phyloP scores from a whole-genome alignment of 1,140 invertebrate genomes.

The Oppia nitens region DNA sequence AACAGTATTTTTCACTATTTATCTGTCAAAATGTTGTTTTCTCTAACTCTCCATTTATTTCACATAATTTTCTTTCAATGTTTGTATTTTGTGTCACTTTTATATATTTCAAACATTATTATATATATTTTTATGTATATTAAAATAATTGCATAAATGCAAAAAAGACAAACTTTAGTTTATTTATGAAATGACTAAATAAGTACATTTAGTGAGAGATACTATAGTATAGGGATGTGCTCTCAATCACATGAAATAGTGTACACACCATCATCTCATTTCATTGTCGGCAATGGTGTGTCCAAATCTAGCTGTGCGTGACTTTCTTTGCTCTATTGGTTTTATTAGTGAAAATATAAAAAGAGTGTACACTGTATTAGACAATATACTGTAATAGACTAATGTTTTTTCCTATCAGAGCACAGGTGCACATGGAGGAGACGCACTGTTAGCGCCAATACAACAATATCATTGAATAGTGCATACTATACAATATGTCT shows the following conservation, averaged over 20 bases:
- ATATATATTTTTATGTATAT: too few species aligned
- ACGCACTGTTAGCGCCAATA: not conserved
- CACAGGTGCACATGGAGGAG: not conserved
- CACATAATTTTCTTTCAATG: too few species aligned
- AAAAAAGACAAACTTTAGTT: too few species aligned
- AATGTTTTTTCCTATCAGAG: not conserved
- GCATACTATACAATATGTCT: not conserved
- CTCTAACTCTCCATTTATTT: too few species aligned
- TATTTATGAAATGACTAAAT: too few species aligned
- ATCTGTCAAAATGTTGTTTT: too few species aligned
- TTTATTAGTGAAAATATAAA: not conserved
- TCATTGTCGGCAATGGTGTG: too few species aligned
- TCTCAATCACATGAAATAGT: not conserved
- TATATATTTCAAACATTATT: too few species aligned
- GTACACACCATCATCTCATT: not conserved
- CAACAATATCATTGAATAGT: not conserved
- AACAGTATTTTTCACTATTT: too few species aligned
- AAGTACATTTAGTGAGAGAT: too few species aligned
- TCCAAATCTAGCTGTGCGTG: not conserved
- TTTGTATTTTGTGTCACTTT: too few species aligned
- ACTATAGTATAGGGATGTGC: not conserved
- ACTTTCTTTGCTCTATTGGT: not conserved
- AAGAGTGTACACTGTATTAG: not conserved
- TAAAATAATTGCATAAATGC: too few species aligned
- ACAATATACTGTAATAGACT: not conserved